A percentile compares a stretch with the other conserved stretches of the same genome.
Conservation (phyloP, 2,888 invertebrate genomes). For the Phasia obesa region DNA sequence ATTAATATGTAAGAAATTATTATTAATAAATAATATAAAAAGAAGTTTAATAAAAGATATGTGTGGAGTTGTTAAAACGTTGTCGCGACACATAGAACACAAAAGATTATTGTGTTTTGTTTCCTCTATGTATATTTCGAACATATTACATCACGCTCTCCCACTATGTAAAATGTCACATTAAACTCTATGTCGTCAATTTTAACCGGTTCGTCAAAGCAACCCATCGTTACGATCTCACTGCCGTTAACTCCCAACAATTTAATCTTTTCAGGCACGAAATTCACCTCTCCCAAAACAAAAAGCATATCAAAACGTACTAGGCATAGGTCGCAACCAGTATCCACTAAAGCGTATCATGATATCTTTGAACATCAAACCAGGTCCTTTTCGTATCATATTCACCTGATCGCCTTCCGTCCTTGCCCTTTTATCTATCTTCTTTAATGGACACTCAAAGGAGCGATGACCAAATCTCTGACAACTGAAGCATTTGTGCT, state of each 20-base stretch:
- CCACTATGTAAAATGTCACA: background rate
- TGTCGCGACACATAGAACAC: no score
- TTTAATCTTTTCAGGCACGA: background rate
- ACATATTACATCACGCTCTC: no score
- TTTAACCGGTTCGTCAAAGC: background rate
- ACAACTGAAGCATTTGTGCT: conserved; percentile 5
- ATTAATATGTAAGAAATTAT: no score
- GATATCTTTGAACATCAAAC: background rate
- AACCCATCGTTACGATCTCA: background rate
- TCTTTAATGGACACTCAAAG: conserved; percentile 10
- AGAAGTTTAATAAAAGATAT: no score
- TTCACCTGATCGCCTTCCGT: background rate
- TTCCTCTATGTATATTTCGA: no score
- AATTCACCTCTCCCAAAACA: background rate
- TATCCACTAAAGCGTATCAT: background rate
- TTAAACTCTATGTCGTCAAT: background rate
- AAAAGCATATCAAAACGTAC: background rate
- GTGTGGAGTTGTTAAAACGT: no score
- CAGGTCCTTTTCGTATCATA: background rate
- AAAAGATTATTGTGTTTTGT: no score
- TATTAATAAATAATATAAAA: no score
- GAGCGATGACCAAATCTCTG: conserved; percentile 20
- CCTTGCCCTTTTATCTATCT: background rate
- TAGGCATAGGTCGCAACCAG: background rate
- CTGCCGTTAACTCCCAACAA: background rate